Base-by-base conservation (phyloP, 2,113 vertebrate species). In the Acanthochromis polyacanthus region DNA sequence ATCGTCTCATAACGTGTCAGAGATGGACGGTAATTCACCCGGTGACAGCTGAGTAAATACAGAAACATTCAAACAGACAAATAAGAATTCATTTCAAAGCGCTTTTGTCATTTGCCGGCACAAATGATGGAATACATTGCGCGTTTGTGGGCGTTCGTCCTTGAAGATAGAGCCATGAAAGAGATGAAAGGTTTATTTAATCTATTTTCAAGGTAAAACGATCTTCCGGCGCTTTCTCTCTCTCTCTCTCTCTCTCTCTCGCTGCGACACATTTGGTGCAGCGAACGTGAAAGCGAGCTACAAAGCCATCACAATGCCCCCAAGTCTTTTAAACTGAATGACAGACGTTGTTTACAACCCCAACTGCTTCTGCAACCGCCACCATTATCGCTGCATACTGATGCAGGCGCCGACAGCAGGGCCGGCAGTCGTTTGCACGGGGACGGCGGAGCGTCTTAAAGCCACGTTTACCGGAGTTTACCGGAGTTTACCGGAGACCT, bases 181-280 rank as follows among this genome's bases (percentile, higher is more conserved):
- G 75, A 92, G 89, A 93, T 93, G 83, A 93, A 92, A 91, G 90
- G 82, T 91, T 93, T 93, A 91, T 93, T 94, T 91, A 92, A 94
- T 92, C 86, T 89, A 85, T 92, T 93, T 93, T 83, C 81, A 89
- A 90, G 91, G 92, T 91, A 92, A 92, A 90, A 93, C 76, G 73
- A 91, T 91, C 86, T 86, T 73, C 65, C 11, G 57, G 66, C 71
- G 40, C 71, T 80, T 80, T 74, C 10, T 32, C 6, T 32, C 6
- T 32, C 7, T 32, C 7, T 32, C 7, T 74, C 10, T 32, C 6
- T 32, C 6, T 32, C 7, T 32, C 7, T 32, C 7, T 32, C 9
- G 32, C 7, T 60, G 71, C 81, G 48, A 80, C 78, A 80, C 78
- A 64, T 78, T 83, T 62, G 71, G 71, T 71, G 83, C 75, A 15